Conservation (phyloP, 2,888 invertebrate species). For the Cantharis flavilabris region DNA sequence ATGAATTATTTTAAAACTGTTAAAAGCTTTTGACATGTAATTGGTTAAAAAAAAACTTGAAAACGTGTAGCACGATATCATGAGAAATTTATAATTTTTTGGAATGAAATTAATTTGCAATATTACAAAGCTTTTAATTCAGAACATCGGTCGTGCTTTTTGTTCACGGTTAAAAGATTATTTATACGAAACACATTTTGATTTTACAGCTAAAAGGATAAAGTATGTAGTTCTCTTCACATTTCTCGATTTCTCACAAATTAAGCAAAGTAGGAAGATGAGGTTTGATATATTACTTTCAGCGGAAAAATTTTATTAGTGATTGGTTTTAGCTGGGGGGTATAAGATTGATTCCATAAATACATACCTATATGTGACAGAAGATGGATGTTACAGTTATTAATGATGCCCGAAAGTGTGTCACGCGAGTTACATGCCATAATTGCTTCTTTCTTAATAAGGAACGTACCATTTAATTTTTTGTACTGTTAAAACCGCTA, state of each 20-base stretch:
- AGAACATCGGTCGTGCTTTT: neutral
- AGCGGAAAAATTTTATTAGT: neutral
- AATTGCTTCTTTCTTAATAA: neutral
- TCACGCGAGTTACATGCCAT: neutral
- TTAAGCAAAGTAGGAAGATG: neutral
- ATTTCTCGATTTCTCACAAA: neutral
- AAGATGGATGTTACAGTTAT: neutral
- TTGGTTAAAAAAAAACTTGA: neutral
- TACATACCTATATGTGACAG: neutral
- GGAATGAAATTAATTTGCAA: neutral
- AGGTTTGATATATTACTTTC: neutral
- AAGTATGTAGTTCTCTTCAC: neutral
- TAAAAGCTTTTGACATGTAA: neutral
- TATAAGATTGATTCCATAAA: neutral
- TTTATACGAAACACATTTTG: neutral
- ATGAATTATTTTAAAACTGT: neutral
- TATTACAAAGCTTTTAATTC: neutral
- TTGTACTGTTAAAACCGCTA: neutral
- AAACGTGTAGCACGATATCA: neutral
- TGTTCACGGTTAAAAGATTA: neutral
- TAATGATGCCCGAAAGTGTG: neutral
- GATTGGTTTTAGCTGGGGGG: neutral
- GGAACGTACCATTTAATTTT: neutral
- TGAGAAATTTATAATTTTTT: neutral
- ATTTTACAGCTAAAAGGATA: neutral